phyloP scores from a whole-genome alignment of 2,113 vertebrate genomes.

The Hippocampus zosterae region DNA sequence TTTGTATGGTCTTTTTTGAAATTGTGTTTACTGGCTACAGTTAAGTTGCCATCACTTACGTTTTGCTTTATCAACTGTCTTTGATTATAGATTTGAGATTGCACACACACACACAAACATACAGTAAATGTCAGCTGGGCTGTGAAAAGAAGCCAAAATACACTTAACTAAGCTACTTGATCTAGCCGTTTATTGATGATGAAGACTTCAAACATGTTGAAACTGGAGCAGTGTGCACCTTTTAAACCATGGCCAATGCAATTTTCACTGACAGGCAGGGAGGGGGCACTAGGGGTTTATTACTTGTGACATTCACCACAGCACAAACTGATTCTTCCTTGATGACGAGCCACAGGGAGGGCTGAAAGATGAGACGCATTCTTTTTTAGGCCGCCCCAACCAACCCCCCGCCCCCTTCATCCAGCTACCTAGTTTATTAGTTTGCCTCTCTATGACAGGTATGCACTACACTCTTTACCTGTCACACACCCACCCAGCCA shows the following conservation, averaged over 20 bases:
- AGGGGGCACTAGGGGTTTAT: conserved; percentile 33
- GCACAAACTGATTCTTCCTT: conserved; percentile 66
- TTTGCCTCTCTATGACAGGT: conserved; percentile 47
- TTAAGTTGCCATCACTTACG: conserved; percentile 7
- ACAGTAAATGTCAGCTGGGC: conserved; percentile 33
- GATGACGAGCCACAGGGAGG: conserved; percentile 62
- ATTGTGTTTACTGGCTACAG: background rate
- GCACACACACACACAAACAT: conserved; percentile 12
- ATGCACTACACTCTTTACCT: conserved; percentile 18
- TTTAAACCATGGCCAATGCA: conserved; percentile 57
- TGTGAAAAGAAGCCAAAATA: conserved; percentile 70
- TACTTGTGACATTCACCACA: conserved; percentile 36
- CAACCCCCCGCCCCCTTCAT: conserved; percentile 3
- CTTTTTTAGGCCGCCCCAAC: conserved; percentile 12
- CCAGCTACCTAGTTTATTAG: conserved; percentile 60
- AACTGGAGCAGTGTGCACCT: conserved; percentile 60
- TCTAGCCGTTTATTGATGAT: conserved; percentile 69
- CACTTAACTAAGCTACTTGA: conserved; percentile 72
- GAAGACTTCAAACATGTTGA: conserved; percentile 68
- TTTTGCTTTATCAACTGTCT: conserved; percentile 15
- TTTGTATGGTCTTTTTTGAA: background rate
- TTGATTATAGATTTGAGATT: conserved; percentile 1
- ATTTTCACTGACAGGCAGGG: conserved; percentile 47
- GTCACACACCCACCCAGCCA: conserved; percentile 22
- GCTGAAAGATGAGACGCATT: conserved; percentile 62